Evolutionary conservation across 2,797 vertebrate genomes (phyloP).

Genomic region (Gymnopithys bicolor): DNA sequence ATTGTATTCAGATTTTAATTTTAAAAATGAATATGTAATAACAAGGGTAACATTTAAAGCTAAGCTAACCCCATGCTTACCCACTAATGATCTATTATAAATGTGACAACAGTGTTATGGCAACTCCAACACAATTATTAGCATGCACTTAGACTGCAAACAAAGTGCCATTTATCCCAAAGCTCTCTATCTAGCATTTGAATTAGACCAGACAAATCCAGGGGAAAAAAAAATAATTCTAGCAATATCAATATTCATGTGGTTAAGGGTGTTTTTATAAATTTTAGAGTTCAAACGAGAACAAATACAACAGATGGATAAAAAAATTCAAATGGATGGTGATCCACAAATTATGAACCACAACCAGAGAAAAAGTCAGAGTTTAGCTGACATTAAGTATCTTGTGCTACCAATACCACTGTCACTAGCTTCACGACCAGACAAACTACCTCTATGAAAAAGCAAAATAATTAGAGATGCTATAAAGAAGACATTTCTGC

Average conservation of each 20-base stretch:
- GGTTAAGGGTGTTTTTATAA: constrained; percentile 34
- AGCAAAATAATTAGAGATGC: constrained; percentile 70
- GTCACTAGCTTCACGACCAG: constrained; percentile 49
- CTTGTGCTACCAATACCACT: not conserved
- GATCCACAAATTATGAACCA: constrained; percentile 14
- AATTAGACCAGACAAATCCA: constrained; percentile 38
- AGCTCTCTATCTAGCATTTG: constrained; percentile 28
- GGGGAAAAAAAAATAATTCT: not conserved
- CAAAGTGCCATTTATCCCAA: constrained; percentile 47
- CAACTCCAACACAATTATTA: not conserved
- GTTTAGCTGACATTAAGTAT: constrained; percentile 29
- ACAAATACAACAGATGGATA: constrained; percentile 34
- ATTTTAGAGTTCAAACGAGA: constrained; percentile 32
- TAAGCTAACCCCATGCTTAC: constrained; percentile 32
- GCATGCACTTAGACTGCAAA: not conserved
- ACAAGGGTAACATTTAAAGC: constrained; percentile 28
- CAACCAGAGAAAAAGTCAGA: constrained; percentile 33
- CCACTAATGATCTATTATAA: constrained; percentile 39
- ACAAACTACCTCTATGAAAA: constrained; percentile 48
- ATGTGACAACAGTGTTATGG: constrained; percentile 23
- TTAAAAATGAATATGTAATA: constrained; percentile 8
- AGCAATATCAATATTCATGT: not conserved
- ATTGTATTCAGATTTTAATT: not conserved
- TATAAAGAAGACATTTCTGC: constrained; percentile 67
- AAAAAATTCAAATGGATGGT: constrained; percentile 23